These are phyloP conservation scores for Caprella mutica DNA, from an alignment of 2,888 invertebrate species.

Conservation along the genomic window DNA sequence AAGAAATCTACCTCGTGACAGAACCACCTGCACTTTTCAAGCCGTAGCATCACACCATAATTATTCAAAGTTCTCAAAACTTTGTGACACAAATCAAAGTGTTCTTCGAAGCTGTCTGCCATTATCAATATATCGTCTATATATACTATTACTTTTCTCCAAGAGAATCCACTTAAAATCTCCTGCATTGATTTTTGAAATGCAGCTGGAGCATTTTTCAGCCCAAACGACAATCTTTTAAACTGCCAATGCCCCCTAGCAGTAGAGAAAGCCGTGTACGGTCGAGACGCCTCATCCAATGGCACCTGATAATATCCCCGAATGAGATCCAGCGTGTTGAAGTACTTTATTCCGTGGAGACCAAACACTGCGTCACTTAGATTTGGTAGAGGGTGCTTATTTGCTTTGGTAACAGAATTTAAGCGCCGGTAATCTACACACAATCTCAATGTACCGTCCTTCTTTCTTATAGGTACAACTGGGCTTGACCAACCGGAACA, in stretches of 20 bases:
- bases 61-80: background rate
- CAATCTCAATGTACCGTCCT: background rate
- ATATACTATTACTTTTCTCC: background rate
- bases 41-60: background rate
- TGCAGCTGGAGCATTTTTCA: background rate
- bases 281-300: background rate
- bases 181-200: background rate
- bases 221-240: background rate
- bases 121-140: slow-evolving; percentile 1
- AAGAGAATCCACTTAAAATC: background rate
- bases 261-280: background rate
- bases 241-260: background rate
- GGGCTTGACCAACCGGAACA: too few species aligned
- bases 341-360: slow-evolving; percentile 5
- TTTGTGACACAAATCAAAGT: background rate
- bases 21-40: background rate
- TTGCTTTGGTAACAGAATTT: background rate
- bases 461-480: background rate
- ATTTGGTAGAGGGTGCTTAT: background rate
- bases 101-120: background rate
- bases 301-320: background rate
- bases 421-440: slow-evolving; percentile 2
- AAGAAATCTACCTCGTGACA: background rate
- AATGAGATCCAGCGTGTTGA: background rate
- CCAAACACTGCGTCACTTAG: slow-evolving; percentile 2